Evolutionary conservation across 2,888 invertebrate species (phyloP), one percentile per base, ranked within the genome.

Genomic region (Stenotaenia linearis): DNA sequence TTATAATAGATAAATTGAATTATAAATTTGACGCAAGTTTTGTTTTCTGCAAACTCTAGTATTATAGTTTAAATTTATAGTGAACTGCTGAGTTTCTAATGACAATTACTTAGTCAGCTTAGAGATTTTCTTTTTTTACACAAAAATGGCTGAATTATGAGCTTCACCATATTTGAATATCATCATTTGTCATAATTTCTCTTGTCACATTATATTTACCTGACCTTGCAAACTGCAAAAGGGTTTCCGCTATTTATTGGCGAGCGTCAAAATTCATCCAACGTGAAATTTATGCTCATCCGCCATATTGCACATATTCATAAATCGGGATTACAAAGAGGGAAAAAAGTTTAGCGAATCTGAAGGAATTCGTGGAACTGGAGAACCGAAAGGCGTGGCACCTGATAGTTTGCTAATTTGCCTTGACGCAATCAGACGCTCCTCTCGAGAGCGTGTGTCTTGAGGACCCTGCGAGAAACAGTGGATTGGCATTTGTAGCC

Each of bases 241-340:
- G 50, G 50, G 25, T 28, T 69, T n/a, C n/a, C 9, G 69, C 69
- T 25, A 69, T 69, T 69, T 69, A 69, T 69, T 69, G 69, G 69
- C 28, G 25, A 12, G 69, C 25, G 69, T 69, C 28, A 69, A 69
- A 69, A 69, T 69, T 69, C n/a, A 69, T 69, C 69, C n/a, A 69
- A 69, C 69, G n/a, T 69, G 69, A 69, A 69, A 69, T 69, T 69
- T 69, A 69, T 69, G n/a, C 69, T 69, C 69, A 69, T 69, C 69
- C 69, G 28, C 69, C 69, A 12, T 18, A 50, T 18, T 50, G 50
- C 50, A 28, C 69, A 28, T 69, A 69, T 28, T 69, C 69, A 69
- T 69, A 69, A 69, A 69, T 69, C 28, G 69, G 69, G 69, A 69
- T 69, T 69, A 28, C 69, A n/a, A 15, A 18, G 18, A 18, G 18